These are phyloP conservation scores for Amphipoea oculea DNA, from an alignment of 2,888 invertebrate genomes.

Conservation along the genomic window DNA sequence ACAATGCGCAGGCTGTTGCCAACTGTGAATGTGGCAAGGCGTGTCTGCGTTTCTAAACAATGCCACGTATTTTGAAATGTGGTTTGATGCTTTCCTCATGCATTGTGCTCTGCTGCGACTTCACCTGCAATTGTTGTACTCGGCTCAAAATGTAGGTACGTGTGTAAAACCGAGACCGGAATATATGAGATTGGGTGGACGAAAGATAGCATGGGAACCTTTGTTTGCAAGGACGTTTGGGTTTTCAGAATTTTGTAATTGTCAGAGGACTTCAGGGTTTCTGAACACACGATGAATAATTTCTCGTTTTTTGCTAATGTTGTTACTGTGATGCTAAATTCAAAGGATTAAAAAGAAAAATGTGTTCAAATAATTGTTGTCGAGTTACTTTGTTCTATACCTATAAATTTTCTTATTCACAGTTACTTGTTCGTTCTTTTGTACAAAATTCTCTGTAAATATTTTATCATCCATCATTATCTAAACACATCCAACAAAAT, in stretches of 20 bases:
- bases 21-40: conserved; percentile 42
- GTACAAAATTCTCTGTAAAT: conserved; percentile 47
- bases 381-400: conserved; percentile 19
- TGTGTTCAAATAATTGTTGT: not conserved
- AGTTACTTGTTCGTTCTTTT: conserved; percentile 37
- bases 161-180: conserved; percentile 32
- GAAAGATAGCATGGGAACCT: conserved; percentile 32
- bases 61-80: conserved; percentile 63
- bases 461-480: conserved; percentile 71
- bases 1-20: conserved; percentile 40
- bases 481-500: conserved; percentile 70
- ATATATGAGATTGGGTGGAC: conserved; percentile 46
- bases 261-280: conserved; percentile 14
- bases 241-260: conserved; percentile 23
- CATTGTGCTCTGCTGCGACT: conserved; percentile 55
- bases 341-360: conserved; percentile 16
- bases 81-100: conserved; percentile 56
- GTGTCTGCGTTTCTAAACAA: conserved; percentile 62
- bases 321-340: conserved; percentile 7
- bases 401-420: conserved; percentile 24
- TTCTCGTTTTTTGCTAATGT: conserved; percentile 12
- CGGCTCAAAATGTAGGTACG: conserved; percentile 20
- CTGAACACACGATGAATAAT: conserved; percentile 10
- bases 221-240: conserved; percentile 45
- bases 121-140: conserved; percentile 47